Evolutionary conservation across 2,888 invertebrate genomes (phyloP).

Genomic region (Eristalis arbustorum): DNA sequence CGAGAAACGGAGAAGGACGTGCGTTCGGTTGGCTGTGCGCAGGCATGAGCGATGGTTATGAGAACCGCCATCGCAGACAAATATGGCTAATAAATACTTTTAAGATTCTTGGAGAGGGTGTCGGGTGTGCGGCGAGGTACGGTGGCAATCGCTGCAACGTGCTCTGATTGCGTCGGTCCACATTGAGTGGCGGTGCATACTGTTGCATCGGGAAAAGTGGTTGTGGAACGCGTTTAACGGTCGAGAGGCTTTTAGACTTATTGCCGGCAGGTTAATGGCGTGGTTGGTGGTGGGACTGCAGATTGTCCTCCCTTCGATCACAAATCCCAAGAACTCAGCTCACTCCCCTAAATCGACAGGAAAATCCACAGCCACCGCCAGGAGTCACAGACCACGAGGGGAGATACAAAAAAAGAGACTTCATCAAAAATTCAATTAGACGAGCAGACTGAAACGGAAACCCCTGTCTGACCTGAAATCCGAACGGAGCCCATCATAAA

Average conservation of each 20-base stretch:
- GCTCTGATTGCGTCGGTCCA: conserved; percentile 46
- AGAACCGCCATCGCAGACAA: conserved; percentile 60
- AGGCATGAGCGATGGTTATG: conserved; percentile 64
- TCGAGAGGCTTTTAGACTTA: conserved; percentile 10
- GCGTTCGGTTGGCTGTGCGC: background rate
- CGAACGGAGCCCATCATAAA: too few species aligned
- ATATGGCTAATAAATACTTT: conserved; percentile 70
- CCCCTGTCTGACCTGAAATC: too few species aligned
- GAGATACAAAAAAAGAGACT: too few species aligned
- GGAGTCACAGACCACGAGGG: too few species aligned
- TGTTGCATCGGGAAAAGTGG: conserved; percentile 27
- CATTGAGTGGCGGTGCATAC: conserved; percentile 24
- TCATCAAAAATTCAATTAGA: too few species aligned
- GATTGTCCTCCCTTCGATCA: background rate
- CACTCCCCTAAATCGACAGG: too few species aligned
- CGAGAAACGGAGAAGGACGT: background rate
- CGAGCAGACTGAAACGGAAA: too few species aligned
- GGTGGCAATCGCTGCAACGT: conserved; percentile 46
- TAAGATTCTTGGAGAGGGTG: conserved; percentile 56
- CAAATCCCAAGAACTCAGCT: too few species aligned
- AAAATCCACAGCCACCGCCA: too few species aligned
- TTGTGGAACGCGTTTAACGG: conserved; percentile 43
- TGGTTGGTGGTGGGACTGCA: background rate
- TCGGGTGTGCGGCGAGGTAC: conserved; percentile 1
- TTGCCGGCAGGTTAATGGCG: background rate